Evolutionary conservation across 2,888 invertebrate genomes (phyloP).

Genomic region (Notodonta dromedarius): DNA sequence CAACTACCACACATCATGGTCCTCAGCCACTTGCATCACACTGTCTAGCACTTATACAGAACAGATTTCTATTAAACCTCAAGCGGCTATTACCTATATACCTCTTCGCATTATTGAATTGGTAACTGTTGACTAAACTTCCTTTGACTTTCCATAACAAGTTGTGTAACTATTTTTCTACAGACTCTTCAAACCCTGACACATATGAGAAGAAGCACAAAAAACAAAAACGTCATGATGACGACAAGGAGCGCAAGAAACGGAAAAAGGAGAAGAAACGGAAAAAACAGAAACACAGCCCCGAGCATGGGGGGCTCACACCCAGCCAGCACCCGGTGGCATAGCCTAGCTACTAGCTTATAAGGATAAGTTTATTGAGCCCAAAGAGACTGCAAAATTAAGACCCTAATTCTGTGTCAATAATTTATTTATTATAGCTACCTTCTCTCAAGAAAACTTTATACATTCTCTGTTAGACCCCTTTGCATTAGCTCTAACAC

Average conservation of each 20-base stretch:
- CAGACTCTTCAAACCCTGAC: constrained; percentile 88
- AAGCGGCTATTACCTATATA: no score
- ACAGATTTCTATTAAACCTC: no score
- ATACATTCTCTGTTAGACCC: no score
- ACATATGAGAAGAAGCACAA: constrained; percentile 98
- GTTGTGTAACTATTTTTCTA: constrained; percentile 18
- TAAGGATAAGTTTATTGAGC: constrained; percentile 49
- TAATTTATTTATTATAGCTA: neutral
- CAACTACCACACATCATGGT: no score
- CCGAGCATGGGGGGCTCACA: constrained; percentile 90
- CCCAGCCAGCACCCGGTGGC: constrained; percentile 76
- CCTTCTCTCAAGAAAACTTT: neutral
- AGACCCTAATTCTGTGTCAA: constrained; percentile 5
- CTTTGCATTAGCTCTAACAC: no score
- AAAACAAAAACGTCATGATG: constrained; percentile 96
- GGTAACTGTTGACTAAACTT: no score
- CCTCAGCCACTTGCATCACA: no score
- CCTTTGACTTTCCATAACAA: neutral
- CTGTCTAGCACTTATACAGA: no score
- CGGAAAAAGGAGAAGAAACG: constrained; percentile 97
- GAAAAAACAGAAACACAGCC: constrained; percentile 97
- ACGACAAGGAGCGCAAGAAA: constrained; percentile 96
- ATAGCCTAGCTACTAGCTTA: constrained; percentile 39
- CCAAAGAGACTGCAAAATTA: constrained; percentile 56
- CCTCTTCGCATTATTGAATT: no score